Percentiles rank a stretch among this genome's conserved stretches.
These are phyloP conservation scores for Manduca sexta DNA, from an alignment of 1,140 invertebrate genomes.

Conservation along the genomic window DNA sequence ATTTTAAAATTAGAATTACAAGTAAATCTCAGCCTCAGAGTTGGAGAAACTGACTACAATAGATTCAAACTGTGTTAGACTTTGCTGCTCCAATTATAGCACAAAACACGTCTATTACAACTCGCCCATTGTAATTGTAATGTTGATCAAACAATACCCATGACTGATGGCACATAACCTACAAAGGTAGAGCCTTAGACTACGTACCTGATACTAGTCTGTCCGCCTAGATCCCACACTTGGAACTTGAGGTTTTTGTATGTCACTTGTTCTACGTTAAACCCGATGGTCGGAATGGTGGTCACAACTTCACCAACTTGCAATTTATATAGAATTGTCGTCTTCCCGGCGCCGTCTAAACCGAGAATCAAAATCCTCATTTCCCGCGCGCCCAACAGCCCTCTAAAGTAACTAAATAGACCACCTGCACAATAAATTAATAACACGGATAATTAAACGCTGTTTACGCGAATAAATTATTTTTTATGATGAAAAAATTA, in stretches of 20 bases:
- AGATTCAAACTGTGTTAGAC: too few species aligned
- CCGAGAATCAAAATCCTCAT: conserved; percentile 98
- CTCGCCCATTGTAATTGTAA: background rate
- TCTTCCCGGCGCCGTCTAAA: conserved; percentile 98
- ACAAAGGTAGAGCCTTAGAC: background rate
- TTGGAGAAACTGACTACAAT: too few species aligned
- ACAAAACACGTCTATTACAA: too few species aligned
- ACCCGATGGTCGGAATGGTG: conserved; percentile 97
- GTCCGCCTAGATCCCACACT: conserved; percentile 99
- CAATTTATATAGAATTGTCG: conserved; percentile 98
- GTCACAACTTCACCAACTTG: conserved; percentile 99
- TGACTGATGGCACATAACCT: conserved; percentile 25
- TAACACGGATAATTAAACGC: background rate
- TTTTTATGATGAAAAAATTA: conserved; percentile 22
- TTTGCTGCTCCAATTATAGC: too few species aligned
- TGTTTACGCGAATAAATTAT: conserved; percentile 5
- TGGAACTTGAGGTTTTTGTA: conserved; percentile 98
- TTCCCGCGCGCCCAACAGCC: conserved; percentile 93
- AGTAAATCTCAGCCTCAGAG: too few species aligned
- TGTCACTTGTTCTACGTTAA: conserved; percentile 97
- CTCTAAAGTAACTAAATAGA: conserved; percentile 95
- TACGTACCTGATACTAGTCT: conserved; percentile 87
- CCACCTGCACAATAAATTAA: conserved; percentile 80
- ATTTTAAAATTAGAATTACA: too few species aligned
- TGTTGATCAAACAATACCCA: conserved; percentile 4